phyloP scores from a whole-genome alignment of 37 sponge, comb jelly and placozoan species.

The Hexactinellida sp. region DNA sequence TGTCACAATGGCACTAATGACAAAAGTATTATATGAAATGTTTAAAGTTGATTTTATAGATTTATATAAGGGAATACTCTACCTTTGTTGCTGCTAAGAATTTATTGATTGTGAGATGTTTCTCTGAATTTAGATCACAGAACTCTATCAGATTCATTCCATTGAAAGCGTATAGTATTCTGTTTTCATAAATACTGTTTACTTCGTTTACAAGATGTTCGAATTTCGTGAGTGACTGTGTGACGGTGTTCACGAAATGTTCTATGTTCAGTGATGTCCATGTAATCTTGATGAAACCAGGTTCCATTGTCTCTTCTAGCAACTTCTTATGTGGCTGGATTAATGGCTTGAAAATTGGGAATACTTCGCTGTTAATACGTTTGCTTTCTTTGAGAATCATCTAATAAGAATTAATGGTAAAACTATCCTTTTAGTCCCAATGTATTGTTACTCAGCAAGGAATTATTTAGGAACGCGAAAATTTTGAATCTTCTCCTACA shows the following conservation, averaged over 20 bases:
- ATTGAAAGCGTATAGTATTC: slow-evolving; percentile 46
- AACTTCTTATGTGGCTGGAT: slow-evolving; percentile 15
- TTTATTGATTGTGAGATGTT: slow-evolving; percentile 38
- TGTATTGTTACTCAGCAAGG: too few species aligned
- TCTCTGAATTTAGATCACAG: slow-evolving; percentile 39
- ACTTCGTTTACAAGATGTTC: slow-evolving; percentile 38
- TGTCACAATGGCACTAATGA: not conserved
- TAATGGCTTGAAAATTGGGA: not conserved
- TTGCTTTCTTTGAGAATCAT: slow-evolving; percentile 9
- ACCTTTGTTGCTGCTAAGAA: slow-evolving; percentile 57
- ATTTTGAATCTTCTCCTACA: too few species aligned
- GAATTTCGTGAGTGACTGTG: slow-evolving; percentile 29
- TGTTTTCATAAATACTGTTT: slow-evolving; percentile 20
- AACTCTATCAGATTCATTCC: slow-evolving; percentile 53
- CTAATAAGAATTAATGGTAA: not conserved
- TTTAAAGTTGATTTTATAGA: not conserved
- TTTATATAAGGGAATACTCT: not conserved
- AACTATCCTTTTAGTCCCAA: too few species aligned
- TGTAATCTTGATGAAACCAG: slow-evolving; percentile 69
- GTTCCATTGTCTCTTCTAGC: slow-evolving; percentile 48
- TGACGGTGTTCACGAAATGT: slow-evolving; percentile 30
- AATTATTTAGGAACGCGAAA: too few species aligned
- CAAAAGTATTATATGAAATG: not conserved
- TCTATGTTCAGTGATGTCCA: slow-evolving; percentile 82
- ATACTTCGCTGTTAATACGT: not conserved